Percentiles rank a stretch among this genome's conserved stretches.
Evolutionary conservation across 2,888 invertebrate species (phyloP).

Genomic region (Acronicta aceris): DNA sequence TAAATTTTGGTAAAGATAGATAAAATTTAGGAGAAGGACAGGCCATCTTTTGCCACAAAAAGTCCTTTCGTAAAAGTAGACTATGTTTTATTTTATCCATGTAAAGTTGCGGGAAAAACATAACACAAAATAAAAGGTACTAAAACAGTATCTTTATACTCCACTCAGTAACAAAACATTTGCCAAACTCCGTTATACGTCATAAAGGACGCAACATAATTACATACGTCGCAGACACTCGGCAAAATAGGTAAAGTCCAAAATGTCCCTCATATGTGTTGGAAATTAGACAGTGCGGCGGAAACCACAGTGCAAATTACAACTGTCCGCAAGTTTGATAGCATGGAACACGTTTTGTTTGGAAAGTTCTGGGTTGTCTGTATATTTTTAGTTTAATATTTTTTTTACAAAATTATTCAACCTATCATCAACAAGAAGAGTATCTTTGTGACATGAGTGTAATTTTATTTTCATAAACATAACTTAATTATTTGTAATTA

Average conservation of each 20-base stretch:
- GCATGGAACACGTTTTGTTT: constrained; percentile 31
- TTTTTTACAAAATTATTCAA: too few species aligned
- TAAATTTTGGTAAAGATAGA: too few species aligned
- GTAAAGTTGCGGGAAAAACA: too few species aligned
- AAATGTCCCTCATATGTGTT: constrained; percentile 57
- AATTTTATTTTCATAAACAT: too few species aligned
- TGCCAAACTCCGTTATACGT: constrained; percentile 36
- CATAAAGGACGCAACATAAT: constrained; percentile 51
- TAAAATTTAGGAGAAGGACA: too few species aligned
- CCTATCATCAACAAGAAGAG: too few species aligned
- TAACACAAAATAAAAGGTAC: too few species aligned
- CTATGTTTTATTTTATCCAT: too few species aligned
- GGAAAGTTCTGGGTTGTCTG: neutral
- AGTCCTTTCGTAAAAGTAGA: too few species aligned
- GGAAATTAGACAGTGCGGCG: constrained; percentile 54
- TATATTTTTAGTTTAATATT: neutral
- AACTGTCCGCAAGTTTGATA: constrained; percentile 36
- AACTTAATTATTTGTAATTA: too few species aligned
- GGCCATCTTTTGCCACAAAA: too few species aligned
- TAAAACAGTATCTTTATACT: neutral
- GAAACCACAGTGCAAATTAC: constrained; percentile 56
- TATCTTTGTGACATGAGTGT: too few species aligned
- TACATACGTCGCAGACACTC: constrained; percentile 39
- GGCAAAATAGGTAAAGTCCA: constrained; percentile 54
- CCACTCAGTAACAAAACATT: constrained; percentile 21